These are phyloP conservation scores for Lasioglossum baleicum DNA, from an alignment of 1,140 invertebrate species.

Conservation along the genomic window DNA sequence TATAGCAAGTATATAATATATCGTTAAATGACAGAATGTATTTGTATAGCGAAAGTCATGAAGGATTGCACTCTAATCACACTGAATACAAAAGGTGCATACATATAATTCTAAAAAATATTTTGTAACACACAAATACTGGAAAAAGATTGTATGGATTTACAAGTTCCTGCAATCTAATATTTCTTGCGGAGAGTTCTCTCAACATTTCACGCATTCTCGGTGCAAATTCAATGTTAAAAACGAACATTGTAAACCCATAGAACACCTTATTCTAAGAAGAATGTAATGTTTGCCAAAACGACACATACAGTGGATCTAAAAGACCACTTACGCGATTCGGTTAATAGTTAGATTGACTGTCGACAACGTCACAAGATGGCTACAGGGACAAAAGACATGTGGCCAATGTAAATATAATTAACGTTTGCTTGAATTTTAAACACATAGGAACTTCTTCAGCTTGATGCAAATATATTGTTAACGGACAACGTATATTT, in stretches of 20 bases:
- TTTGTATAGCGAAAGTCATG: conserved; percentile 55
- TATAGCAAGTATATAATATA: conserved; percentile 56
- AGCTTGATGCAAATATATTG: conserved; percentile 61
- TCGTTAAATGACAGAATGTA: conserved; percentile 62
- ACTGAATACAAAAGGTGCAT: conserved; percentile 63
- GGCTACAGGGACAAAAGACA: conserved; percentile 85
- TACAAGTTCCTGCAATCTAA: conserved; percentile 52
- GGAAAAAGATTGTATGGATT: conserved; percentile 64
- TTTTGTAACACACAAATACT: conserved; percentile 49
- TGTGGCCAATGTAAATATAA: conserved; percentile 74
- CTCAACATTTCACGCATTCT: neutral
- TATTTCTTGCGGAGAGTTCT: conserved; percentile 7
- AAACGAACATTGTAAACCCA: conserved; percentile 67
- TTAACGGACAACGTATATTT: conserved; percentile 54
- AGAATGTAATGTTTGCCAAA: conserved; percentile 64
- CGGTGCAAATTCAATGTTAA: neutral
- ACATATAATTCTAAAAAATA: conserved; percentile 62
- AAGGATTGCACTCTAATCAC: conserved; percentile 67
- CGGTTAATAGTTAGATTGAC: conserved; percentile 93
- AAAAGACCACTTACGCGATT: conserved; percentile 90
- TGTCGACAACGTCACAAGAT: conserved; percentile 93
- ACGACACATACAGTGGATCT: conserved; percentile 78
- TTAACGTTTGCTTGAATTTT: conserved; percentile 60
- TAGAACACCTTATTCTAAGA: conserved; percentile 53
- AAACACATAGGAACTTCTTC: conserved; percentile 54